phyloP scores from a whole-genome alignment of 2,888 invertebrate genomes.

The Drosophila infuscata region DNA sequence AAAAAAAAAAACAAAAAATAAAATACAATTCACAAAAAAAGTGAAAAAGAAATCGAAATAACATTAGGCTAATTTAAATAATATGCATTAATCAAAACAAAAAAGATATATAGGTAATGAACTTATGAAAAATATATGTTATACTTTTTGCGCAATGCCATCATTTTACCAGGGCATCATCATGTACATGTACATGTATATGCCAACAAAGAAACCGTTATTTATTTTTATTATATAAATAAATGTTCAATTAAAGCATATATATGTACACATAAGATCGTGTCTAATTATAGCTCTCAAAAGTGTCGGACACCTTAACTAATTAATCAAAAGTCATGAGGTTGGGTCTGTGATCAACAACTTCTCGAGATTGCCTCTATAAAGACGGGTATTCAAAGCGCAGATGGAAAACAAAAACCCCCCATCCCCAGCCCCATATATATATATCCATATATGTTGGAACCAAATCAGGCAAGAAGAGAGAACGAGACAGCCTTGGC shows the following conservation, averaged over 20 bases:
- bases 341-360: constrained; percentile 5
- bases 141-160: constrained; percentile 5
- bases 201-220: not conserved
- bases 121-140: not conserved
- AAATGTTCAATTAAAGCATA: constrained; percentile 11
- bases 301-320: not conserved
- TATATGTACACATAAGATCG: constrained; percentile 10
- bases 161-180: constrained; percentile 11
- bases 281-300: constrained; percentile 20
- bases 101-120: constrained; percentile 1
- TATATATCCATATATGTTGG: constrained; percentile 1
- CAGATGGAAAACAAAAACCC: constrained; percentile 5
- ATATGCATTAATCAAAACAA: constrained; percentile 13
- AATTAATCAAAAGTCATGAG: not conserved
- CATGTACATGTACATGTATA: constrained; percentile 10
- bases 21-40: constrained; percentile 18
- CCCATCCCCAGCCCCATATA: too few relatives aligned
- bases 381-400: not conserved
- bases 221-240: constrained; percentile 1
- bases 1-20: constrained; percentile 10
- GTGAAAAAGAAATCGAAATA: constrained; percentile 20
- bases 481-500: constrained; percentile 3
- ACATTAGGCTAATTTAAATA: constrained; percentile 42
- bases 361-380: not conserved
- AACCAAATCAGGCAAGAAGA: not conserved